Percentiles rank a stretch among this genome's conserved stretches.
Conservation (phyloP, 2,797 vertebrate genomes). For the Myripristis jacobus region DNA sequence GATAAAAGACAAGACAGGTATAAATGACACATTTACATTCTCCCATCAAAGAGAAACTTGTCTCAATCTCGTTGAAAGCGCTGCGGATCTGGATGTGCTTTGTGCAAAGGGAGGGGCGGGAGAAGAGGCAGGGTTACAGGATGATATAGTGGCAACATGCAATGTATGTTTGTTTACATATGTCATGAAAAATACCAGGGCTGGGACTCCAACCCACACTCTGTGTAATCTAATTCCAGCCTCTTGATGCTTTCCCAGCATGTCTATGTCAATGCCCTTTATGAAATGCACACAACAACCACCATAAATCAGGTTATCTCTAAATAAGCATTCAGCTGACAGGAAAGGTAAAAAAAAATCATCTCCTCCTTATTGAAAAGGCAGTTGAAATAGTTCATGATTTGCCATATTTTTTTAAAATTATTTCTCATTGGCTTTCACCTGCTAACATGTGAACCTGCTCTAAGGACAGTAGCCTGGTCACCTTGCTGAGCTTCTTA, state of each 20-base stretch:
- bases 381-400: neutral
- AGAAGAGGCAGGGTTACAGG: slow-evolving; percentile 50
- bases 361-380: neutral
- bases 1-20: slow-evolving; percentile 85
- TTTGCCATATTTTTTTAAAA: neutral
- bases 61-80: slow-evolving; percentile 76
- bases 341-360: neutral
- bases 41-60: slow-evolving; percentile 76
- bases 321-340: slow-evolving; percentile 2
- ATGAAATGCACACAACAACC: neutral
- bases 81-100: slow-evolving; percentile 44
- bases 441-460: neutral
- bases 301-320: slow-evolving; percentile 28
- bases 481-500: neutral
- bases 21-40: slow-evolving; percentile 86
- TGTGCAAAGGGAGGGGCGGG: slow-evolving; percentile 41
- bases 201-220: neutral
- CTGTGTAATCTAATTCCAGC: slow-evolving; percentile 1
- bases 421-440: too few species aligned
- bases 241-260: slow-evolving; percentile 13
- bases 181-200: slow-evolving; percentile 43
- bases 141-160: slow-evolving; percentile 44
- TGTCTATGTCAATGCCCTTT: slow-evolving; percentile 1
- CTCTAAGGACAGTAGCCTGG: slow-evolving; percentile 2
- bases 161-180: slow-evolving; percentile 54